Percentiles rank a stretch among this genome's conserved stretches.
These are phyloP conservation scores for Heteractis magnifica DNA, from an alignment of 92 coral and sea anemone genomes.

Conservation along the genomic window DNA sequence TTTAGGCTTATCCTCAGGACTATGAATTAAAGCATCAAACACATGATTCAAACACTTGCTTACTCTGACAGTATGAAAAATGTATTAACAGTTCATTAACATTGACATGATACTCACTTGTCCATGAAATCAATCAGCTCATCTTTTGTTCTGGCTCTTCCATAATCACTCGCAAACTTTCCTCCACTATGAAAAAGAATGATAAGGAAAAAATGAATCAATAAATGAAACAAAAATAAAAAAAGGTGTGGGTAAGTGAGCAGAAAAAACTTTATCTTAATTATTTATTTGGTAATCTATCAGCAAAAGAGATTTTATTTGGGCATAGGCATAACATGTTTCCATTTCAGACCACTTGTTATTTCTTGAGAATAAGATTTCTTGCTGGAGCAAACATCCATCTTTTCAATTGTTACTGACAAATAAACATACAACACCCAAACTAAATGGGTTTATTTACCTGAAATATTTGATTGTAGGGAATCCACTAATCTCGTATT, in stretches of 20 bases:
- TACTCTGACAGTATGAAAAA: neutral
- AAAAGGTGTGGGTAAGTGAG: neutral
- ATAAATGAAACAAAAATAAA: neutral
- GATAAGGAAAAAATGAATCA: neutral
- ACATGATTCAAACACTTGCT: neutral
- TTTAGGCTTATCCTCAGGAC: constrained; percentile 16
- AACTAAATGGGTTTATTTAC: constrained; percentile 31
- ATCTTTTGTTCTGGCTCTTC: constrained; percentile 77
- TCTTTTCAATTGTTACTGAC: no score
- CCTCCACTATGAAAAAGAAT: constrained; percentile 63
- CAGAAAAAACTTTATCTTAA: neutral
- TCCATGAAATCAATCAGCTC: constrained; percentile 84
- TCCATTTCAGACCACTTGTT: no score
- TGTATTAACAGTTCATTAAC: neutral
- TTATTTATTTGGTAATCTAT: no score
- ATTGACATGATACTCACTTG: constrained; percentile 56
- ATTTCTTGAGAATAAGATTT: no score
- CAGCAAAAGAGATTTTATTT: no score
- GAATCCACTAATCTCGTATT: constrained; percentile 73
- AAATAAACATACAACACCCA: no score
- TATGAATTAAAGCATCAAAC: neutral
- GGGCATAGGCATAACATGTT: no score
- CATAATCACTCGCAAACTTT: constrained; percentile 71
- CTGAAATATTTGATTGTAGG: constrained; percentile 94
- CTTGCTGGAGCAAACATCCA: no score